Percentiles rank a stretch among this genome's conserved stretches.
phyloP scores from a whole-genome alignment of 2,113 vertebrate species.

The Dipodomys spectabilis region DNA sequence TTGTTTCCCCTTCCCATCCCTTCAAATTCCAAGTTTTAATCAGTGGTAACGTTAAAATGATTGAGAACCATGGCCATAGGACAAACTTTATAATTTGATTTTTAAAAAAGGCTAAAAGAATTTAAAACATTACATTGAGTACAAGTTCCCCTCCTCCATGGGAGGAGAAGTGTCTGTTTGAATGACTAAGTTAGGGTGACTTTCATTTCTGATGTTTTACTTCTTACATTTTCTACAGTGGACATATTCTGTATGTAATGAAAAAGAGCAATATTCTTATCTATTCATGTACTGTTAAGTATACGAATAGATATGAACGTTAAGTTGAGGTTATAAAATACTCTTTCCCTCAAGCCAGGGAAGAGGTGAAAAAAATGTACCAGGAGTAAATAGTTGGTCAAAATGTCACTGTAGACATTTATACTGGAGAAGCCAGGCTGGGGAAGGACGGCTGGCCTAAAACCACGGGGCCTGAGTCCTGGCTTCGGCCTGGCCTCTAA shows the following conservation, averaged over 20 bases:
- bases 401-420: background rate
- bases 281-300: background rate
- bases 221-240: background rate
- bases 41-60: background rate
- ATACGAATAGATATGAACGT: background rate
- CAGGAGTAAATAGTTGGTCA: no score
- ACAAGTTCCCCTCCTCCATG: background rate
- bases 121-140: background rate
- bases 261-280: background rate
- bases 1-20: no score
- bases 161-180: background rate
- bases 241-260: background rate
- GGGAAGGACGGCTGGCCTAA: background rate
- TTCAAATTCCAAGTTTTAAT: background rate
- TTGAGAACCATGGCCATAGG: background rate
- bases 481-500: background rate
- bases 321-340: background rate
- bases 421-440: background rate
- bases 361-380: no score
- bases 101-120: background rate
- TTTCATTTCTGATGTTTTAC: background rate
- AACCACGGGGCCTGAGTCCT: background rate
- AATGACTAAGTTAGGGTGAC: background rate
- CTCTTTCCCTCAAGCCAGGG: background rate
- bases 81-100: background rate